These are phyloP conservation scores for Oophaga pumilio DNA, from an alignment of 2,113 vertebrate species.

Conservation along the genomic window DNA sequence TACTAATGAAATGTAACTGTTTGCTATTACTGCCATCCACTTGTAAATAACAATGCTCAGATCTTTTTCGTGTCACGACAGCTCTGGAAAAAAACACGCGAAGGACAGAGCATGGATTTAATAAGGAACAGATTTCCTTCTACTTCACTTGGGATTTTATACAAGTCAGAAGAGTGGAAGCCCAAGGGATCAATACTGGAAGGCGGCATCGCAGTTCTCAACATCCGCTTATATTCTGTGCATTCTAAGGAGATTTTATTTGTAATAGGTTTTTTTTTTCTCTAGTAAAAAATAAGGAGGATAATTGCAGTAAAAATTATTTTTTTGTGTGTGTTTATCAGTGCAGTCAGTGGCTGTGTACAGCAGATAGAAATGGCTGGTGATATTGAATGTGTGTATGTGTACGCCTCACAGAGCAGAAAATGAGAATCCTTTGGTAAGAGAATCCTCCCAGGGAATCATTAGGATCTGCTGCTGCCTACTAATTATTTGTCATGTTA, in stretches of 20 bases:
- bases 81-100: background rate
- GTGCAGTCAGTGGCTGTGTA: conserved; percentile 61
- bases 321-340: conserved; percentile 50
- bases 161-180: conserved; percentile 5
- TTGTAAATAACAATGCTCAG: background rate
- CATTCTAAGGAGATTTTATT: conserved; percentile 9
- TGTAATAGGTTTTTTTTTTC: conserved; percentile 6
- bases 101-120: conserved; percentile 23
- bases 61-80: conserved; percentile 24
- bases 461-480: conserved; percentile 65
- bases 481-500: conserved; percentile 62
- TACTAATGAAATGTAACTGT: conserved; percentile 6
- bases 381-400: conserved; percentile 63
- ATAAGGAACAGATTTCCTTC: conserved; percentile 24
- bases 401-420: conserved; percentile 65
- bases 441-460: conserved; percentile 62
- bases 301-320: background rate
- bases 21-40: background rate
- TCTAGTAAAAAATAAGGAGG: background rate
- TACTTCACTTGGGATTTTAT: background rate
- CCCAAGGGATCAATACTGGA: background rate
- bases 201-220: background rate
- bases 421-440: conserved; percentile 65
- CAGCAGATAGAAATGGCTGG: conserved; percentile 55
- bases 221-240: background rate